Evolutionary conservation across 2,113 vertebrate species (phyloP).

Genomic region (Oceanodroma tethys): DNA sequence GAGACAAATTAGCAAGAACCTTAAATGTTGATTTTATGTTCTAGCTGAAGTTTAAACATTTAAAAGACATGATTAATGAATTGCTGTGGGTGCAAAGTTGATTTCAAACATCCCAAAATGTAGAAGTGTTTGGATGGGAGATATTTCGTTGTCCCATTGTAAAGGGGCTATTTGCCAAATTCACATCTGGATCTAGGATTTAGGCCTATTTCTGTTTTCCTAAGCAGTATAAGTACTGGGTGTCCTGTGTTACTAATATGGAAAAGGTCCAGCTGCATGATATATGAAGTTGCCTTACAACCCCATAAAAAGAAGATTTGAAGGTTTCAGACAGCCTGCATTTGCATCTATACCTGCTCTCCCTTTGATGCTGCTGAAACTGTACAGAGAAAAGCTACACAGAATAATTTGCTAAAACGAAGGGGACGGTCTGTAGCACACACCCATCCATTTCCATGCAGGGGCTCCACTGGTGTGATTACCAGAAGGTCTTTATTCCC

Average conservation of each 20-base stretch:
- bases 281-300: slow-evolving; percentile 1
- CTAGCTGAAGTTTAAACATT: slow-evolving; percentile 45
- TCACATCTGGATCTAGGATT: slow-evolving; percentile 56
- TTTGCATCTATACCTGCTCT: slow-evolving; percentile 31
- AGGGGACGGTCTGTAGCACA: not conserved
- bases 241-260: slow-evolving; percentile 43
- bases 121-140: not conserved
- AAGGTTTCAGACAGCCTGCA: slow-evolving; percentile 9
- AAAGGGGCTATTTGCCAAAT: slow-evolving; percentile 47
- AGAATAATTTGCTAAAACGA: not conserved
- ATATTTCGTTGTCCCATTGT: not conserved
- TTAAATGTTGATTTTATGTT: slow-evolving; percentile 31
- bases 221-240: slow-evolving; percentile 12
- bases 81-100: slow-evolving; percentile 22
- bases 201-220: slow-evolving; percentile 28
- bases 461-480: not conserved
- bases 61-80: slow-evolving; percentile 29
- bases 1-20: slow-evolving; percentile 28
- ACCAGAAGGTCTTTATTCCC: slow-evolving; percentile 29
- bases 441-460: not conserved
- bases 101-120: slow-evolving; percentile 39
- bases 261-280: slow-evolving; percentile 24
- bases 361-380: slow-evolving; percentile 9
- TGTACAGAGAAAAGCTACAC: not conserved
- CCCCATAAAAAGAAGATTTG: slow-evolving; percentile 34